phyloP scores from a whole-genome alignment of 2,888 invertebrate genomes.

The Ethmia dodecea region DNA sequence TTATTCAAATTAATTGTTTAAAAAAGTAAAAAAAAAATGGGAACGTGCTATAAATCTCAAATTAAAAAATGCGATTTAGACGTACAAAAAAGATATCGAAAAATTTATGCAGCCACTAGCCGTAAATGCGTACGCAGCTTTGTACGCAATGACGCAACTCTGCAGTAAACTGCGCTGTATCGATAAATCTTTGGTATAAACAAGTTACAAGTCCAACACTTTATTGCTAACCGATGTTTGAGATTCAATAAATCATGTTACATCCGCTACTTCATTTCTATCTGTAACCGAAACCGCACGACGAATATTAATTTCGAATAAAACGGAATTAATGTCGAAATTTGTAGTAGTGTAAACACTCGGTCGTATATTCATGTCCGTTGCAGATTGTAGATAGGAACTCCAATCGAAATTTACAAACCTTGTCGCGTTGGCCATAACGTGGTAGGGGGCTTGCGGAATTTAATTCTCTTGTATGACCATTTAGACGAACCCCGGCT shows the following conservation, averaged over 20 bases:
- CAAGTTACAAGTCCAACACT: slow-evolving; percentile 45
- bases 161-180: slow-evolving; percentile 43
- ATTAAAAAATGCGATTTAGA: no score
- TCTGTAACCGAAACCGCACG: slow-evolving; percentile 40
- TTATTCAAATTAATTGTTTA: no score
- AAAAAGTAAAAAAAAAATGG: no score
- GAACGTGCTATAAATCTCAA: no score
- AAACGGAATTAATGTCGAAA: slow-evolving; percentile 58
- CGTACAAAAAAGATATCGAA: no score
- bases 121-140: slow-evolving; percentile 11
- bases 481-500: slow-evolving; percentile 31
- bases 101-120: no score
- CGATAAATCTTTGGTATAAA: slow-evolving; percentile 60
- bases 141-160: slow-evolving; percentile 39
- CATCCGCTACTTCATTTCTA: slow-evolving; percentile 57
- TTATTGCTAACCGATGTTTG: slow-evolving; percentile 56
- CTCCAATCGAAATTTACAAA: slow-evolving; percentile 72
- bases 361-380: slow-evolving; percentile 51
- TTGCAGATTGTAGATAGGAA: slow-evolving; percentile 68
- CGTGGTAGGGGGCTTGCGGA: slow-evolving; percentile 70
- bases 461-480: slow-evolving; percentile 49
- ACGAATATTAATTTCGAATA: slow-evolving; percentile 38
- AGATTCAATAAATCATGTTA: slow-evolving; percentile 61
- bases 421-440: slow-evolving; percentile 70
- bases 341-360: slow-evolving; percentile 68